Evolutionary conservation across 2,113 vertebrate species (phyloP), one percentile per base, ranked within the genome.

Genomic region (Uria lomvia): DNA sequence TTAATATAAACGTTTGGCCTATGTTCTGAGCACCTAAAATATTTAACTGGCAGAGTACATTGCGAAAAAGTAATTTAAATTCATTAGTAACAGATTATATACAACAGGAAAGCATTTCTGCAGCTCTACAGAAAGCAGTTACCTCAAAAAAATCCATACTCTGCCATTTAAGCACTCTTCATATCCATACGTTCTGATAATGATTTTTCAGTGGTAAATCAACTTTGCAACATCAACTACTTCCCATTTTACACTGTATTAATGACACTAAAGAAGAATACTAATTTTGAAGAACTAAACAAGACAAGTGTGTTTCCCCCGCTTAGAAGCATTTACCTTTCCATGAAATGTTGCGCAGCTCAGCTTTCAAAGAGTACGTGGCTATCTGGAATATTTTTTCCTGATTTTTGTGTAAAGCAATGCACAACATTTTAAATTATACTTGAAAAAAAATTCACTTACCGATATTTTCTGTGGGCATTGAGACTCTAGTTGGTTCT

Each of bases 401-500:
- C 20, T 72, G n/a, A 14, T 60, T 93, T 93, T 56, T 23, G 32
- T 9, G 2, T 52, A 32, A 83, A n/a, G 32, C 50, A 62, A 66
- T 40, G 23, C n/a, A 50, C 5, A 90, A 24, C 13, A 55, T 30
- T 79, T 91, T 60, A 92, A 92, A 56, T 80, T 42, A 73, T 34
- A 29, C 26, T 53, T 71, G 13, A 82, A 59, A 85, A 86, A 2
- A 91, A 81, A 90, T 43, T 59, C 34, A 98, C 99, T 99, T 97
- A 99, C 99, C 99, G 38, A 99, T 99, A 90, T 99, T 99, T 97
- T 99, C 99, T 71, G 99, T 99, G 59, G 99, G 99, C 98, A 99
- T 99, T 82, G 99, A 99, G 90, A 99, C 99, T 49, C 99, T 98
- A 12, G 99, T 99, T 23, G 99, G 99, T 96, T 99, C 99, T 96